A percentile compares a stretch with the other conserved stretches of the same genome.
These are phyloP conservation scores for Xestia ashworthii DNA, from an alignment of 2,888 invertebrate species.

Conservation along the genomic window DNA sequence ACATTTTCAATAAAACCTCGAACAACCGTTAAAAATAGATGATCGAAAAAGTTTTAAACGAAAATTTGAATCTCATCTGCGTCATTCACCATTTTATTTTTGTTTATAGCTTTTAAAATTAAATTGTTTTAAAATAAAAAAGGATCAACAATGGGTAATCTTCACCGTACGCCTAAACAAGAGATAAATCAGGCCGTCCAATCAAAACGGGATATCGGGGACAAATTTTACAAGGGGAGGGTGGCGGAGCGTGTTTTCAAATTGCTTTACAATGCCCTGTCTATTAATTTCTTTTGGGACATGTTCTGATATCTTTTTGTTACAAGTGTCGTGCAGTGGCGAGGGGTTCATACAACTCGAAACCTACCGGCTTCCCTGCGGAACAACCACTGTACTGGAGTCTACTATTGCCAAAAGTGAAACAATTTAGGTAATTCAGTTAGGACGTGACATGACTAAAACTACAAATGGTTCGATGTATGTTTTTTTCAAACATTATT, in stretches of 20 bases:
- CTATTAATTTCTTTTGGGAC: constrained; percentile 82
- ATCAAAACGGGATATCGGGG: constrained; percentile 89
- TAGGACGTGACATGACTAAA: too few species aligned
- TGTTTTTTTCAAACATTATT: too few species aligned
- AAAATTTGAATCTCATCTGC: neutral
- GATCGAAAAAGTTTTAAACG: neutral
- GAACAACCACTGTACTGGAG: too few species aligned
- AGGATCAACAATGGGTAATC: constrained; percentile 81
- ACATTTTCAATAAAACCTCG: constrained; percentile 7
- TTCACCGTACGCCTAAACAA: constrained; percentile 80
- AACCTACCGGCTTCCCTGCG: too few species aligned
- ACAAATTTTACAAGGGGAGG: constrained; percentile 88
- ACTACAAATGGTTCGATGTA: too few species aligned
- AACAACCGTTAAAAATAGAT: constrained; percentile 14
- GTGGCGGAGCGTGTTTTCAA: constrained; percentile 86
- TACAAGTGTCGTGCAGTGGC: too few species aligned
- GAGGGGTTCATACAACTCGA: too few species aligned
- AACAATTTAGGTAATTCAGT: too few species aligned
- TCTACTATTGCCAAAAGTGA: too few species aligned
- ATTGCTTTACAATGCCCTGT: constrained; percentile 86
- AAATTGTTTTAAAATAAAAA: constrained; percentile 56
- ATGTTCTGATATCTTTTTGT: constrained; percentile 38
- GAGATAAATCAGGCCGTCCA: constrained; percentile 89
- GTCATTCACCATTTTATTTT: constrained; percentile 16
- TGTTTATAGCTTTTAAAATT: neutral